Percentiles rank a stretch among this genome's conserved stretches.
Conservation (phyloP, 2,888 invertebrate species). For the Agriopis leucophaearia region DNA sequence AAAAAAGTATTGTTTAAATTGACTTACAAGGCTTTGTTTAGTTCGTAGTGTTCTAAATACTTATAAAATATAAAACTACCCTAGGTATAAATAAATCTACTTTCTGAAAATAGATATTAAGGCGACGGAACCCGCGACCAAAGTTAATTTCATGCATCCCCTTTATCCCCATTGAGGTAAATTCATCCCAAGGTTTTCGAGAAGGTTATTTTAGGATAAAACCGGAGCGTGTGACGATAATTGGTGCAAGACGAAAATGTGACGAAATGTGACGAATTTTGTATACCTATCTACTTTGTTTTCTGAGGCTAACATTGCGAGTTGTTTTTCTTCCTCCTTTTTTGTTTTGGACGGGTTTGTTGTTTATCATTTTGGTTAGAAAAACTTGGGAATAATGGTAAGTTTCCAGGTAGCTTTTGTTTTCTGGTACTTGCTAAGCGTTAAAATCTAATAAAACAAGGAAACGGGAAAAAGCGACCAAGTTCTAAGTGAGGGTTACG, state of each 20-base stretch:
- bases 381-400: too few species aligned
- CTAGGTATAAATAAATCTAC: background rate
- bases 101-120: background rate
- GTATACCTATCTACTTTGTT: constrained; percentile 29
- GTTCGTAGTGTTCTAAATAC: background rate
- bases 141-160: constrained; percentile 35
- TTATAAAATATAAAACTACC: background rate
- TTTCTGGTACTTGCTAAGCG: too few species aligned
- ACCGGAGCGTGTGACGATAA: constrained; percentile 53
- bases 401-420: too few species aligned
- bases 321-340: background rate
- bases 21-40: background rate
- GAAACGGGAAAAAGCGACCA: too few species aligned
- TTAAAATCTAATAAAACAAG: too few species aligned
- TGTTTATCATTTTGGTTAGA: background rate
- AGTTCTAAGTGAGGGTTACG: too few species aligned
- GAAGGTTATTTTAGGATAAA: constrained; percentile 54
- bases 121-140: constrained; percentile 34
- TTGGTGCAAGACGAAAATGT: constrained; percentile 41
- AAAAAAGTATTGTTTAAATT: too few species aligned
- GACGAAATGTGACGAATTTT: constrained; percentile 43
- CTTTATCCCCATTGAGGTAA: constrained; percentile 26
- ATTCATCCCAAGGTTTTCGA: constrained; percentile 46
- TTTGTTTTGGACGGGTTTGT: background rate
- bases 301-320: background rate